Conservation (phyloP, 2,113 vertebrate species). For the Sander vitreus region DNA sequence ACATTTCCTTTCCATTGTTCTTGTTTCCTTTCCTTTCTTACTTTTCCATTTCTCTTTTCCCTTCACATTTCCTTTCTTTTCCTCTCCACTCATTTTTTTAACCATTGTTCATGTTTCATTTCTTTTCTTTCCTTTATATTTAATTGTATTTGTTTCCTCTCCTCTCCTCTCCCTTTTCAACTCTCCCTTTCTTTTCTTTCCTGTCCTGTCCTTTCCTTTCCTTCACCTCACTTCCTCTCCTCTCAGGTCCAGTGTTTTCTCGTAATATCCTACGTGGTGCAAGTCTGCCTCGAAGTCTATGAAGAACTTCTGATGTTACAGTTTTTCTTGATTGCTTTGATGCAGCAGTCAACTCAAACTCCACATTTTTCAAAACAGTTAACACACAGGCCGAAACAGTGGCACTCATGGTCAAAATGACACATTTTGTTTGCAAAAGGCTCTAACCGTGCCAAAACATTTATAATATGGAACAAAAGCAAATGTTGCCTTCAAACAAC, state of each 20-base stretch:
- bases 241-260: not conserved
- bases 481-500: no score
- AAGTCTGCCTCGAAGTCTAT: conserved; percentile 2
- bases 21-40: not conserved
- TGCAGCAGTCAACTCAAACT: no score
- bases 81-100: not conserved
- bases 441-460: no score
- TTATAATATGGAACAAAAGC: no score
- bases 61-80: not conserved
- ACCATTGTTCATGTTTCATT: not conserved
- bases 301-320: conserved; percentile 11
- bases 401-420: no score
- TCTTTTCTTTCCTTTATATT: not conserved
- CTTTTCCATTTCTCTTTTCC: not conserved
- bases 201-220: not conserved
- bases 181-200: not conserved
- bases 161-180: not conserved
- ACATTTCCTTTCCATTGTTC: not conserved
- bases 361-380: no score
- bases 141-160: no score
- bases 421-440: no score
- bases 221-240: not conserved
- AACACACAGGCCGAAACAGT: no score
- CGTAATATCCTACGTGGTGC: not conserved
- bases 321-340: no score